Conservation (phyloP, 2,888 invertebrate genomes). For the Prionchulus punctatus region DNA sequence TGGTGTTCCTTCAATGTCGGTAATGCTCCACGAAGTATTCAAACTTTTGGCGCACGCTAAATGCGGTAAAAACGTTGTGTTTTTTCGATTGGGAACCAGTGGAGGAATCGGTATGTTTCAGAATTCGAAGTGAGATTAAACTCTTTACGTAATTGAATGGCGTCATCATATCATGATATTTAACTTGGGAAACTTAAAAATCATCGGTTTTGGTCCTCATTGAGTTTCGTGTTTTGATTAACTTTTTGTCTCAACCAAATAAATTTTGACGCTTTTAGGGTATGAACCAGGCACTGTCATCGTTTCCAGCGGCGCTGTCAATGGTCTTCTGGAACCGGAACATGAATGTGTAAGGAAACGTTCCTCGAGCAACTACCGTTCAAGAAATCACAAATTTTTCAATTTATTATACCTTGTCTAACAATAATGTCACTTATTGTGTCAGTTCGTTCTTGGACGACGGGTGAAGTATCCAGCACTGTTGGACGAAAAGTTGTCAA, state of each 20-base stretch:
- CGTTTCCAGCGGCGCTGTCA: constrained; percentile 75
- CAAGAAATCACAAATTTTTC: too few relatives aligned
- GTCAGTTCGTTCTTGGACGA: constrained; percentile 23
- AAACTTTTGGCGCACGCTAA: constrained; percentile 82
- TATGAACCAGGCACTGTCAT: constrained; percentile 80
- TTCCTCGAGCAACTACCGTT: too few relatives aligned
- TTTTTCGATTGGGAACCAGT: constrained; percentile 81
- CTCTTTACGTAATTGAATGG: not conserved
- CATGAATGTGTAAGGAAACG: constrained; percentile 16
- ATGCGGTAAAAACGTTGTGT: constrained; percentile 60
- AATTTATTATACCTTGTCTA: not conserved
- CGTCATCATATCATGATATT: constrained; percentile 4
- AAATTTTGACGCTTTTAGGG: too few relatives aligned
- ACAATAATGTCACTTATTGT: too few relatives aligned
- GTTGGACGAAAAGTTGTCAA: constrained; percentile 59
- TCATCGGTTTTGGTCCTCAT: too few relatives aligned
- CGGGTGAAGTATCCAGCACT: constrained; percentile 50
- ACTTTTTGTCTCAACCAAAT: too few relatives aligned
- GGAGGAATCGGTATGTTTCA: constrained; percentile 62
- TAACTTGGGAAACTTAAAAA: too few relatives aligned
- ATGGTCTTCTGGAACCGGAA: constrained; percentile 58
- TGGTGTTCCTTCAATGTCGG: constrained; percentile 89
- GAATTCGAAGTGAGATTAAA: too few relatives aligned
- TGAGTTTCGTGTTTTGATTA: too few relatives aligned
- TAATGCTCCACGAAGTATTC: constrained; percentile 83